Evolutionary conservation across 1,140 invertebrate species (phyloP).

Genomic region (Zaprionus capensis): DNA sequence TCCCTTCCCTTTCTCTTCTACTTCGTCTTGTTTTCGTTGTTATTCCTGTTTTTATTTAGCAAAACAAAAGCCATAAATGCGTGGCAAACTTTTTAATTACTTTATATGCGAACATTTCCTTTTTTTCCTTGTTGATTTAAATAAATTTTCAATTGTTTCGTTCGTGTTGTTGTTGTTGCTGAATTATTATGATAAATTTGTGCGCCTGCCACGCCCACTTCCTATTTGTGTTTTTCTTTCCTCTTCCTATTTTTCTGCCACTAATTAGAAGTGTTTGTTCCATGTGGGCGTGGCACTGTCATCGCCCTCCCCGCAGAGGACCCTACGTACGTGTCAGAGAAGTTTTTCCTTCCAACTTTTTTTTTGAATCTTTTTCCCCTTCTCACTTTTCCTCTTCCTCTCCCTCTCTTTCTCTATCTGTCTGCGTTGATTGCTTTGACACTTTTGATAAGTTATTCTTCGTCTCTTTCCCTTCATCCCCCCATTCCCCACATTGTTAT

Average conservation of each 20-base stretch:
- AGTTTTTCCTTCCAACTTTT: conserved; percentile 67
- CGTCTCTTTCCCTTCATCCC: conserved; percentile 16
- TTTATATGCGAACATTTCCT: conserved; percentile 64
- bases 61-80: conserved; percentile 71
- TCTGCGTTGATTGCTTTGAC: conserved; percentile 75
- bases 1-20: conserved; percentile 35
- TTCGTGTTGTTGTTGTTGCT: conserved; percentile 28
- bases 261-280: conserved; percentile 74
- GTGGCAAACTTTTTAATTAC: conserved; percentile 78
- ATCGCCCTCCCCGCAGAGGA: conserved; percentile 14
- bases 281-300: conserved; percentile 49
- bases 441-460: conserved; percentile 64
- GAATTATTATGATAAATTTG: conserved; percentile 80
- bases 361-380: conserved; percentile 19
- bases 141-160: conserved; percentile 58
- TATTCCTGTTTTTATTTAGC: conserved; percentile 14
- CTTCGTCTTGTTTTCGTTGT: conserved; percentile 1
- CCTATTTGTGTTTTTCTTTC: background rate
- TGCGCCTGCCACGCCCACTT: conserved; percentile 18
- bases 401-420: background rate
- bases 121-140: conserved; percentile 69
- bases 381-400: background rate
- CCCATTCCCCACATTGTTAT: conserved; percentile 13
- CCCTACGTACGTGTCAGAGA: conserved; percentile 63
- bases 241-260: conserved; percentile 27